phyloP scores from a whole-genome alignment of 1,140 invertebrate genomes.

The Drosophila ogumai region DNA sequence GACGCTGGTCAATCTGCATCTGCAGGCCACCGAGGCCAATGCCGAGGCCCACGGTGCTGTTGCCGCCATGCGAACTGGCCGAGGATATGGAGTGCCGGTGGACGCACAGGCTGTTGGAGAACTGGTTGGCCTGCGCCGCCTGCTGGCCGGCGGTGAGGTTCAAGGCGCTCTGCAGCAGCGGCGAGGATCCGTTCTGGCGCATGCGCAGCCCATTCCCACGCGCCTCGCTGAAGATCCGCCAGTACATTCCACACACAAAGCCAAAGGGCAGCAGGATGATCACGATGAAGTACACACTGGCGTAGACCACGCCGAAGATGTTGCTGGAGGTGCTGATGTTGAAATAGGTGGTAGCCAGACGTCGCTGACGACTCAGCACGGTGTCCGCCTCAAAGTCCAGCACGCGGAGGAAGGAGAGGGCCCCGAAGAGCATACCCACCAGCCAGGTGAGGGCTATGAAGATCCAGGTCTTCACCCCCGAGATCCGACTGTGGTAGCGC shows the following conservation, averaged over 20 bases:
- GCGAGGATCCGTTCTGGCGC: slow-evolving; percentile 87
- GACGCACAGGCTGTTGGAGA: slow-evolving; percentile 72
- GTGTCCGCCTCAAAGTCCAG: slow-evolving; percentile 74
- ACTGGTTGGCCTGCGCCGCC: slow-evolving; percentile 83
- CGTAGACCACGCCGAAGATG: slow-evolving; percentile 75
- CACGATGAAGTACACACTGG: slow-evolving; percentile 86
- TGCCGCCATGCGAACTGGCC: slow-evolving; percentile 74
- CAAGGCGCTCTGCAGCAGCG: slow-evolving; percentile 85
- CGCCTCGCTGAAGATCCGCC: slow-evolving; percentile 90
- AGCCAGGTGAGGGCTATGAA: slow-evolving; percentile 90
- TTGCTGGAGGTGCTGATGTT: slow-evolving; percentile 67
- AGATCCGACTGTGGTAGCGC: slow-evolving; percentile 92
- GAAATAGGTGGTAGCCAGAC: slow-evolving; percentile 67
- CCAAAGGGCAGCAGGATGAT: slow-evolving; percentile 89
- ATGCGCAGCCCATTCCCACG: slow-evolving; percentile 89
- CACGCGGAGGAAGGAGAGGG: slow-evolving; percentile 85
- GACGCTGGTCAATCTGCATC: slow-evolving; percentile 79
- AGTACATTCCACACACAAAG: slow-evolving; percentile 89
- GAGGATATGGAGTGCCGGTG: slow-evolving; percentile 77
- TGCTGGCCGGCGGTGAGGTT: slow-evolving; percentile 80
- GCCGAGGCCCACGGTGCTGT: slow-evolving; percentile 34
- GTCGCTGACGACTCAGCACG: slow-evolving; percentile 58
- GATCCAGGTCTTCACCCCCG: slow-evolving; percentile 89
- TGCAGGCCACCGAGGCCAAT: slow-evolving; percentile 62
- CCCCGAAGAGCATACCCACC: slow-evolving; percentile 87